These are phyloP conservation scores for Oscheius onirici DNA, from an alignment of 2,888 invertebrate genomes.

Conservation along the genomic window DNA sequence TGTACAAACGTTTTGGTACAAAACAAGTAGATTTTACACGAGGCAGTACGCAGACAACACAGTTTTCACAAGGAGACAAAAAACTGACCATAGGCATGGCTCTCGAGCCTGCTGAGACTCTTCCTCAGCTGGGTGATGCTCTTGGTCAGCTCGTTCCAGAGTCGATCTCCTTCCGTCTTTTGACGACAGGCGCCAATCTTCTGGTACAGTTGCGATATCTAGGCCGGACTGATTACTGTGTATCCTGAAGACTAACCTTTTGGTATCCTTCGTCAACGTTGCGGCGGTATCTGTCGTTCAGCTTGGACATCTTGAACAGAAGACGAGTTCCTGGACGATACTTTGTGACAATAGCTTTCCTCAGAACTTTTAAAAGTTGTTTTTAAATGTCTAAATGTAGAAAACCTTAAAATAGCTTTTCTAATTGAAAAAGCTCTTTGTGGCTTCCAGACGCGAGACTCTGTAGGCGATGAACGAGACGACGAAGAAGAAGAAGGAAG, in stretches of 20 bases:
- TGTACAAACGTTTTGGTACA: too few species aligned
- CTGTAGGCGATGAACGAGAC: neutral
- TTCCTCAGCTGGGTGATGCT: conserved; percentile 27
- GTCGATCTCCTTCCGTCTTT: conserved; percentile 24
- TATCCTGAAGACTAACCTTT: neutral
- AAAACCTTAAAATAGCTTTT: too few species aligned
- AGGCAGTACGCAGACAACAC: too few species aligned
- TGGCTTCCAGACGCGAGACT: neutral
- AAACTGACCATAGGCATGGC: conserved; percentile 11
- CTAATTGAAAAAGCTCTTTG: too few species aligned
- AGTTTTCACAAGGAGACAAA: neutral
- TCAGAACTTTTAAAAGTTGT: too few species aligned
- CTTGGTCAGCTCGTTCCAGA: conserved; percentile 28
- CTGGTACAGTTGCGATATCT: conserved; percentile 10
- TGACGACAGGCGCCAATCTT: conserved; percentile 2
- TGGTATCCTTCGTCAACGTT: conserved; percentile 22
- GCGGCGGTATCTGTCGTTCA: conserved; percentile 1
- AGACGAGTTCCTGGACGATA: too few species aligned
- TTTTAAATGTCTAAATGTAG: too few species aligned
- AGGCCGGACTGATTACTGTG: neutral
- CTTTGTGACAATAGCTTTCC: too few species aligned
- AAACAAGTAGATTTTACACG: too few species aligned
- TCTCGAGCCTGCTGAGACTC: conserved; percentile 29
- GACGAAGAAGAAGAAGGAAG: conserved; percentile 1
- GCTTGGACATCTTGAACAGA: neutral